A percentile compares a stretch with the other conserved stretches of the same genome.
phyloP scores from a whole-genome alignment of 2,888 invertebrate species.

The Drepanosiphum platanoidis region DNA sequence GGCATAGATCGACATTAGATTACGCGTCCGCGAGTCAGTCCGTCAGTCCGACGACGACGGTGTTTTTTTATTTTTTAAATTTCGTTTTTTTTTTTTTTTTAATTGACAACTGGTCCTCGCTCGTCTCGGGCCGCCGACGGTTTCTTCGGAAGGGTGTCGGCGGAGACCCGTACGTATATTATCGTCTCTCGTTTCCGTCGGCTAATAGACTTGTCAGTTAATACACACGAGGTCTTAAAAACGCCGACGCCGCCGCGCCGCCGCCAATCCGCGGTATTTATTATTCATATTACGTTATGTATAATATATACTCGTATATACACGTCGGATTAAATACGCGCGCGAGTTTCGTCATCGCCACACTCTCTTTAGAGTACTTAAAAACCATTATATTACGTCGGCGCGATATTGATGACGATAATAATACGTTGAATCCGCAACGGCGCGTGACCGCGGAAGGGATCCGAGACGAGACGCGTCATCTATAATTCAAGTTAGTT shows the following conservation, averaged over 20 bases:
- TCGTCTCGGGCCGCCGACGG: background rate
- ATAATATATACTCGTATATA: background rate
- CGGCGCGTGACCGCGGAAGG: no score
- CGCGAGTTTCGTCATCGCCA: background rate
- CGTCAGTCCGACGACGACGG: background rate
- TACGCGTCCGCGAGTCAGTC: background rate
- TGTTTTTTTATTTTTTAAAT: background rate
- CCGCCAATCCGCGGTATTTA: background rate
- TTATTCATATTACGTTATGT: background rate
- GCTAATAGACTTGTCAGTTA: constrained; percentile 12
- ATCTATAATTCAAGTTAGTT: no score
- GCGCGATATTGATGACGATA: no score
- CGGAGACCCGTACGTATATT: background rate
- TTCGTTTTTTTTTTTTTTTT: constrained; percentile 16
- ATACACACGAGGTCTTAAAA: background rate
- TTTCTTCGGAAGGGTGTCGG: background rate
- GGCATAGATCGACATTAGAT: no score
- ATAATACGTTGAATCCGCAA: no score
- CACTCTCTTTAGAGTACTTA: background rate
- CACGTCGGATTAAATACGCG: background rate
- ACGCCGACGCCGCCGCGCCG: background rate
- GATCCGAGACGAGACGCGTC: no score
- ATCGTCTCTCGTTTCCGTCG: background rate
- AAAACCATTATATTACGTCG: background rate
- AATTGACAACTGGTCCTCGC: constrained; percentile 48